Percentiles rank a stretch among this genome's conserved stretches.
Conservation (phyloP, 2,888 invertebrate species). For the Ormyrus pomaceus region DNA sequence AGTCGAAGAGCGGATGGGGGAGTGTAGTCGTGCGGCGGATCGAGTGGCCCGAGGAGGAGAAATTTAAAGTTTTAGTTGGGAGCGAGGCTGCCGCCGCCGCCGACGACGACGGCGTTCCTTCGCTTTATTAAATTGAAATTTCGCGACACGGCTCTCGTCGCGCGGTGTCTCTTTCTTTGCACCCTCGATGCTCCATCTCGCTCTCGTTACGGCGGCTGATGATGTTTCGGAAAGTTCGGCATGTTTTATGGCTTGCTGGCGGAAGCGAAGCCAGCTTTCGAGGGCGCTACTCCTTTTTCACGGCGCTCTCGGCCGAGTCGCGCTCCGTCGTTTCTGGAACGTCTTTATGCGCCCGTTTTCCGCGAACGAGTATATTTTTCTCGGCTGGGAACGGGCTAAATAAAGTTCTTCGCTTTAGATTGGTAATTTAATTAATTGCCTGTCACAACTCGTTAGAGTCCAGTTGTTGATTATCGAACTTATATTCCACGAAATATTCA, state of each 20-base stretch:
- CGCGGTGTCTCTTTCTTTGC: background rate
- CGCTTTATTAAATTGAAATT: constrained; percentile 43
- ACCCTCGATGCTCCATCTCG: no score
- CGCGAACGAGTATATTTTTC: no score
- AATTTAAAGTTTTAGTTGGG: constrained; percentile 32
- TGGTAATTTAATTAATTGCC: no score
- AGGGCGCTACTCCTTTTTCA: background rate
- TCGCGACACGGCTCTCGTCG: background rate
- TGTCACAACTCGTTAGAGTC: no score
- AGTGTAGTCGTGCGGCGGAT: background rate
- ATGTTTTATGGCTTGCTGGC: constrained; percentile 2
- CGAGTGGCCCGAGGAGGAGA: constrained; percentile 17
- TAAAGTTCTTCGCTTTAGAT: no score
- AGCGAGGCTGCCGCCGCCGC: background rate
- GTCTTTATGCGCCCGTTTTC: no score
- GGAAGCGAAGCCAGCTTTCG: background rate
- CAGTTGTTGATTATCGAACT: no score
- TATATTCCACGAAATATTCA: no score
- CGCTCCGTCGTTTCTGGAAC: no score
- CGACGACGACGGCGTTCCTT: background rate
- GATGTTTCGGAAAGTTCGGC: constrained; percentile 14
- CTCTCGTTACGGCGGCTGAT: constrained; percentile 13
- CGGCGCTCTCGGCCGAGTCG: background rate
- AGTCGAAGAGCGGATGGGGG: constrained; percentile 23
- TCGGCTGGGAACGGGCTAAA: no score